These are phyloP conservation scores for Arvicola amphibius DNA, from an alignment of 2,797 vertebrate genomes.

Conservation along the genomic window DNA sequence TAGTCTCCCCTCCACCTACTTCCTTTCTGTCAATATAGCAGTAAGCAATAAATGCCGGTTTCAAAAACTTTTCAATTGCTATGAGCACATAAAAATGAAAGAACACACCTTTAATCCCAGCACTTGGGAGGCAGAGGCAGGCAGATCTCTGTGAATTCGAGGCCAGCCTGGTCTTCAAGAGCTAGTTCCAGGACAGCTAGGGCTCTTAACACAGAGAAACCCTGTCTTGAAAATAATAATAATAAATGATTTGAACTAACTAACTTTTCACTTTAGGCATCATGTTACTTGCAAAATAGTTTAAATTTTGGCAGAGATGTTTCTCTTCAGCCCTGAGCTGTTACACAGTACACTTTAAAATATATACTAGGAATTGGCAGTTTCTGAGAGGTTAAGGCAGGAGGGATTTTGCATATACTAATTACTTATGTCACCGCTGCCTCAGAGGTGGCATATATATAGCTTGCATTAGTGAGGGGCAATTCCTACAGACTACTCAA, in stretches of 20 bases:
- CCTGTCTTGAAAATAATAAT: no score
- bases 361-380: background rate
- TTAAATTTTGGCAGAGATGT: slow-evolving; percentile 20
- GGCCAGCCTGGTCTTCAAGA: no score
- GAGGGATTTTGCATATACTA: background rate
- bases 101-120: no score
- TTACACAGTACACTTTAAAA: background rate
- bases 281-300: slow-evolving; percentile 3
- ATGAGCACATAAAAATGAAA: background rate
- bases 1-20: background rate
- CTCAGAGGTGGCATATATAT: background rate
- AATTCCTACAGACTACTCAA: background rate
- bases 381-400: background rate
- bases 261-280: slow-evolving; percentile 15
- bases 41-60: background rate
- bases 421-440: background rate
- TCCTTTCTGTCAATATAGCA: background rate
- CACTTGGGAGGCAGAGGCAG: no score
- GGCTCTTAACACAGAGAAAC: no score
- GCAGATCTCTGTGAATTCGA: no score
- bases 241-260: slow-evolving; percentile 28
- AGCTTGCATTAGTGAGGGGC: background rate
- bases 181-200: no score
- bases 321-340: slow-evolving; percentile 23
- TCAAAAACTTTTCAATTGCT: slow-evolving; percentile 13